These are phyloP conservation scores for Volucella zonaria DNA, from an alignment of 2,888 invertebrate genomes.

Conservation along the genomic window DNA sequence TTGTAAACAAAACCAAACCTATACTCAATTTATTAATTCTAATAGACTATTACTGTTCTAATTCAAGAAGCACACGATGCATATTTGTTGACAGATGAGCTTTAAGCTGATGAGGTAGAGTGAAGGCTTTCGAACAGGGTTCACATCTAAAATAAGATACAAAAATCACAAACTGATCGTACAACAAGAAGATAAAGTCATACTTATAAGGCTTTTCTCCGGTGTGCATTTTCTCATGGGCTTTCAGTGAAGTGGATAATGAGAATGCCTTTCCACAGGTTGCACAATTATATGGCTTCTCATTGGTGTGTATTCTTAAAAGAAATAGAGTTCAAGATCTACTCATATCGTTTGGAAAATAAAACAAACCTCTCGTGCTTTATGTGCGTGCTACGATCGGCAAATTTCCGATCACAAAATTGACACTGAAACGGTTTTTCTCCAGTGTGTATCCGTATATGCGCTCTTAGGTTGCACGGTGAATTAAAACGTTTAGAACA, in stretches of 20 bases:
- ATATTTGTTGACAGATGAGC: conserved; percentile 78
- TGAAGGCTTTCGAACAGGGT: conserved; percentile 80
- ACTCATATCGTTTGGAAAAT: neutral
- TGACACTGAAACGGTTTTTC: conserved; percentile 81
- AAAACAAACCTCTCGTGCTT: conserved; percentile 79
- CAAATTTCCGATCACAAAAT: conserved; percentile 79
- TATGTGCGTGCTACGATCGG: conserved; percentile 80
- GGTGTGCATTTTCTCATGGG: conserved; percentile 79
- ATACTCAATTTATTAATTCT: conserved; percentile 3
- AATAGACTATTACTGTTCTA: conserved; percentile 39
- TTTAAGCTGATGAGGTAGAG: conserved; percentile 81
- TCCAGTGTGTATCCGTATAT: conserved; percentile 81
- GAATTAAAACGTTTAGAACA: conserved; percentile 80
- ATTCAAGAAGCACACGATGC: conserved; percentile 71
- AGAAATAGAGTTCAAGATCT: neutral
- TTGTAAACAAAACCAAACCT: too few relatives aligned
- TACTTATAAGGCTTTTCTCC: conserved; percentile 78
- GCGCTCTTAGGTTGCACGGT: conserved; percentile 80
- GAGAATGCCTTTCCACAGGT: conserved; percentile 79
- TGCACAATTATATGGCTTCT: conserved; percentile 78
- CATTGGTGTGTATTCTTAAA: conserved; percentile 80
- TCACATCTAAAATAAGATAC: conserved; percentile 76
- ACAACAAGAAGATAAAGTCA: neutral
- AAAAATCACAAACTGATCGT: neutral
- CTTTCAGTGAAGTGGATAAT: conserved; percentile 78